phyloP scores from a whole-genome alignment of 2,888 invertebrate genomes.

The Fragum fragum region DNA sequence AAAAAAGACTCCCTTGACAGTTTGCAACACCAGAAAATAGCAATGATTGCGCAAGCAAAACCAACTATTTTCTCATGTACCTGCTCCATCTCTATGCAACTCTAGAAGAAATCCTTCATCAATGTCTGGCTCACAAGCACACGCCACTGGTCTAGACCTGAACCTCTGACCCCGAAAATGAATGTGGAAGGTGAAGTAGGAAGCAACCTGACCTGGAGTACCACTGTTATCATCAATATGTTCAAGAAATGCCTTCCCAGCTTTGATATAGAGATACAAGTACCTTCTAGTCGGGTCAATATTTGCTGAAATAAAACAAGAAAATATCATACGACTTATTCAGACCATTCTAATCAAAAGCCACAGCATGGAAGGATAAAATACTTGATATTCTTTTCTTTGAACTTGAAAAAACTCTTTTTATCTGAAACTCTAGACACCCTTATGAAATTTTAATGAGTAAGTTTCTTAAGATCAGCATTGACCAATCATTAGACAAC shows the following conservation, averaged over 20 bases:
- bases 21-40: too few species aligned
- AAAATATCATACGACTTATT: too few species aligned
- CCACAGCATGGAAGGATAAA: too few species aligned
- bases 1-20: too few species aligned
- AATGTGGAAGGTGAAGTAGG: conserved; percentile 84
- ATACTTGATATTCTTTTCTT: too few species aligned
- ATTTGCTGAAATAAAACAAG: conserved; percentile 75
- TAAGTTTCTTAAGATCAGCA: too few species aligned
- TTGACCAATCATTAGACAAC: too few species aligned
- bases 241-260: conserved; percentile 86
- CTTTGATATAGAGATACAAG: conserved; percentile 83
- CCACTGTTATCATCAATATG: conserved; percentile 83
- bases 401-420: too few species aligned
- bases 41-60: too few species aligned
- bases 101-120: conserved; percentile 86
- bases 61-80: conserved; percentile 59
- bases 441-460: too few species aligned
- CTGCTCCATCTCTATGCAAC: conserved; percentile 83
- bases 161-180: conserved; percentile 86
- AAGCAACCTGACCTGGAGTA: conserved; percentile 78
- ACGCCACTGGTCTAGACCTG: conserved; percentile 83
- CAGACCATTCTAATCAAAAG: too few species aligned
- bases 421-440: too few species aligned
- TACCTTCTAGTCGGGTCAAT: conserved; percentile 85
- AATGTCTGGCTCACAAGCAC: conserved; percentile 86